A percentile compares a stretch with the other conserved stretches of the same genome.
These are phyloP conservation scores for Galerucella nymphaeae DNA, from an alignment of 2,888 invertebrate genomes.

Conservation along the genomic window DNA sequence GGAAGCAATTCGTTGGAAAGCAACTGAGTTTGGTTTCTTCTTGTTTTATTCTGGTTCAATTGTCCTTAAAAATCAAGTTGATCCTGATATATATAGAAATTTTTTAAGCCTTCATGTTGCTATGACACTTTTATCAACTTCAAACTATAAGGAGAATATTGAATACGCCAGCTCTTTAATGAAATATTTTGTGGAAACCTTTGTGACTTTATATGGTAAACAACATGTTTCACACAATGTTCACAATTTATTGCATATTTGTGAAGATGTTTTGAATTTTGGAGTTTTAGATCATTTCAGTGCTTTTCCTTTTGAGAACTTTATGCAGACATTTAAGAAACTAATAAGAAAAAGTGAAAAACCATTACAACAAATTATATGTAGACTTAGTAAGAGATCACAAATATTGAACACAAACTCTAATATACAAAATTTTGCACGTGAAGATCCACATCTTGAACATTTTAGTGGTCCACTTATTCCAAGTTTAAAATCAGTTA, in stretches of 20 bases:
- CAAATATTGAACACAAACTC: not conserved
- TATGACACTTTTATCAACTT: too few relatives aligned
- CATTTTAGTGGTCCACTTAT: conserved; percentile 15
- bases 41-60: too few relatives aligned
- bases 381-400: conserved; percentile 4
- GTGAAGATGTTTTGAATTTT: conserved; percentile 23
- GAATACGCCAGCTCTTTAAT: not conserved
- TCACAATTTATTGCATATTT: conserved; percentile 8
- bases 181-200: conserved; percentile 29
- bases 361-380: too few relatives aligned
- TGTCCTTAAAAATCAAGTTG: too few relatives aligned
- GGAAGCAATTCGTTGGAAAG: conserved; percentile 13
- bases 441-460: conserved; percentile 9
- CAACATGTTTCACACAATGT: conserved; percentile 33
- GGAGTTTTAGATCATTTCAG: not conserved
- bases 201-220: conserved; percentile 22
- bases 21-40: too few relatives aligned
- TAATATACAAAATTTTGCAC: not conserved
- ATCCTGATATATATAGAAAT: too few relatives aligned
- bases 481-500: not conserved
- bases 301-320: too few relatives aligned
- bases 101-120: too few relatives aligned
- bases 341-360: too few relatives aligned
- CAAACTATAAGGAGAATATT: too few relatives aligned
- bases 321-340: too few relatives aligned